These are phyloP conservation scores for Phyllostomus hastatus DNA, from an alignment of 2,113 vertebrate genomes.

Conservation along the genomic window DNA sequence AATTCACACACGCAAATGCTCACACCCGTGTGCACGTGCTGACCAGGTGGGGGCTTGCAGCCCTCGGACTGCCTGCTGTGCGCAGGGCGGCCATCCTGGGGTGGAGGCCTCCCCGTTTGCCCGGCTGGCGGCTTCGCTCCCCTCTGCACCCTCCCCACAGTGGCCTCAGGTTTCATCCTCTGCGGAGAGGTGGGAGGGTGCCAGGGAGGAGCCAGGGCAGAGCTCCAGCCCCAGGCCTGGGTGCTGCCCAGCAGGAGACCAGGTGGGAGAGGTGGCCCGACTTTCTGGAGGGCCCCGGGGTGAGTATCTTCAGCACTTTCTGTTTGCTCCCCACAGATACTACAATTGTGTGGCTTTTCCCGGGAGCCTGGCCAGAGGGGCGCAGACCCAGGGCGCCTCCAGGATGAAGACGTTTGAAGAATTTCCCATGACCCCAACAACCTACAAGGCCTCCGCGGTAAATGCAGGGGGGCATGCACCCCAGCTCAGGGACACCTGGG, in stretches of 20 bases:
- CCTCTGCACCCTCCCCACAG: background rate
- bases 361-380: constrained; percentile 88
- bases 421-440: constrained; percentile 89
- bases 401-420: constrained; percentile 96
- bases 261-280: background rate
- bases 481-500: background rate
- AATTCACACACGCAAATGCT: too few species aligned
- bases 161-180: background rate
- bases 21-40: accelerated
- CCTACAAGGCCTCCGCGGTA: constrained; percentile 89
- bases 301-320: background rate
- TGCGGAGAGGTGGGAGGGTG: accelerated
- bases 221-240: background rate
- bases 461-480: constrained; percentile 45
- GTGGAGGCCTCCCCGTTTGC: background rate
- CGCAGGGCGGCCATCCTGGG: background rate
- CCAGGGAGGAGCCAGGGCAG: too few species aligned
- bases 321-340: constrained; percentile 83
- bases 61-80: background rate
- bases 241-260: background rate
- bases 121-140: accelerated
- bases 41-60: background rate
- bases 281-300: background rate
- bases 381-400: constrained; percentile 86
- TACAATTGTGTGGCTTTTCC: constrained; percentile 96